These are phyloP conservation scores for Boleophthalmus pectinirostris DNA, from an alignment of 2,113 vertebrate genomes.

Conservation along the genomic window DNA sequence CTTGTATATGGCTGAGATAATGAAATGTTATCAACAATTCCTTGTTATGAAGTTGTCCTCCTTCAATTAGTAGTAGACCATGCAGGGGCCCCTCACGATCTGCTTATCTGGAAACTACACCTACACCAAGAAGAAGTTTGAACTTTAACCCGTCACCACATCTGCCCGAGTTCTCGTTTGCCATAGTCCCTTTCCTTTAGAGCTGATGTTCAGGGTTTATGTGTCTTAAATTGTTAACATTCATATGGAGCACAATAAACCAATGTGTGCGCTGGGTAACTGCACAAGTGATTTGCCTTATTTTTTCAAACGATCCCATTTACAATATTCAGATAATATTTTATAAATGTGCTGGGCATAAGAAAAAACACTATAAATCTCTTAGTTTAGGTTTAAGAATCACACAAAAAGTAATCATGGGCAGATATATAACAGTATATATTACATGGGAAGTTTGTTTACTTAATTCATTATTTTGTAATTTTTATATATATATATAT, in stretches of 20 bases:
- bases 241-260: background rate
- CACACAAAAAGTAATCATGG: no score
- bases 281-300: background rate
- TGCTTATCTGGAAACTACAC: conserved; percentile 52
- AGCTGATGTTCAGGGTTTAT: background rate
- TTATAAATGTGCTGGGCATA: no score
- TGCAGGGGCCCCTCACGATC: conserved; percentile 10
- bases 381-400: no score
- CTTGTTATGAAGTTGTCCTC: background rate
- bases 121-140: conserved; percentile 9
- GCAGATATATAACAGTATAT: no score
- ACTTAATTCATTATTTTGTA: no score
- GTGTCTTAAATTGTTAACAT: background rate
- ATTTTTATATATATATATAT: no score
- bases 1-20: no score
- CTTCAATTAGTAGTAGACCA: background rate
- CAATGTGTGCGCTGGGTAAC: background rate
- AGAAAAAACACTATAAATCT: no score
- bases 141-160: conserved; percentile 34
- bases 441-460: no score
- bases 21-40: background rate
- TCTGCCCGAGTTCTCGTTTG: conserved; percentile 10
- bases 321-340: no score
- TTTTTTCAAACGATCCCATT: no score
- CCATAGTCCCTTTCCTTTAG: background rate